phyloP scores from a whole-genome alignment of 2,888 invertebrate species.

The Cerceris ruficornis region DNA sequence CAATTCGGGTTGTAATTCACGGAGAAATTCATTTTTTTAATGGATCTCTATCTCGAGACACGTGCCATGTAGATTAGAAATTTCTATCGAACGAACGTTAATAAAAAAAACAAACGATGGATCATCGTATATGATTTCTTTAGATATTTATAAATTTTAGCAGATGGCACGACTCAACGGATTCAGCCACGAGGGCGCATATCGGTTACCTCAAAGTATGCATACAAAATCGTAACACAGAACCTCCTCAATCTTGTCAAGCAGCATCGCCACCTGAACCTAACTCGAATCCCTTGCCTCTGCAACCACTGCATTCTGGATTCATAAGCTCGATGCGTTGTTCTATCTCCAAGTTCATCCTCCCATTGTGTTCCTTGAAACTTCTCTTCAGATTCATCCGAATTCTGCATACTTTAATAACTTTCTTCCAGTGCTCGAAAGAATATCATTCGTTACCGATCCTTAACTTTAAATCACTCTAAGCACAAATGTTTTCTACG shows the following conservation, averaged over 20 bases:
- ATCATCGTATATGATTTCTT: no score
- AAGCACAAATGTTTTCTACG: neutral
- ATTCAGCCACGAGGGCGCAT: constrained; percentile 66
- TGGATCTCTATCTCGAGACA: no score
- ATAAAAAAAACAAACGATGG: no score
- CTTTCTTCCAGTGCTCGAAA: neutral
- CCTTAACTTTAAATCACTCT: neutral
- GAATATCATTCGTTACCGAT: no score
- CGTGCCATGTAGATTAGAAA: neutral
- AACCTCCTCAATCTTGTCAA: constrained; percentile 75
- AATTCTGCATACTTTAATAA: neutral
- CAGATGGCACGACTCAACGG: no score
- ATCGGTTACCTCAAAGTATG: constrained; percentile 74
- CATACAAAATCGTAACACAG: constrained; percentile 74
- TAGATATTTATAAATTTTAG: no score
- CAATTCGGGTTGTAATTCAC: no score
- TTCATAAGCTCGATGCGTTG: constrained; percentile 69
- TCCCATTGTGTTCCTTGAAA: constrained; percentile 24
- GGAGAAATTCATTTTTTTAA: no score
- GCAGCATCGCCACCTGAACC: constrained; percentile 71
- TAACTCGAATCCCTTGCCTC: constrained; percentile 71
- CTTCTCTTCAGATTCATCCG: constrained; percentile 2
- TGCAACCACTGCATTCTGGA: constrained; percentile 70
- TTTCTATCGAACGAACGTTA: neutral
- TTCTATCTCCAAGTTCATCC: constrained; percentile 28